Conservation (phyloP, 2,888 invertebrate species). For the Eupithecia abbreviata region DNA sequence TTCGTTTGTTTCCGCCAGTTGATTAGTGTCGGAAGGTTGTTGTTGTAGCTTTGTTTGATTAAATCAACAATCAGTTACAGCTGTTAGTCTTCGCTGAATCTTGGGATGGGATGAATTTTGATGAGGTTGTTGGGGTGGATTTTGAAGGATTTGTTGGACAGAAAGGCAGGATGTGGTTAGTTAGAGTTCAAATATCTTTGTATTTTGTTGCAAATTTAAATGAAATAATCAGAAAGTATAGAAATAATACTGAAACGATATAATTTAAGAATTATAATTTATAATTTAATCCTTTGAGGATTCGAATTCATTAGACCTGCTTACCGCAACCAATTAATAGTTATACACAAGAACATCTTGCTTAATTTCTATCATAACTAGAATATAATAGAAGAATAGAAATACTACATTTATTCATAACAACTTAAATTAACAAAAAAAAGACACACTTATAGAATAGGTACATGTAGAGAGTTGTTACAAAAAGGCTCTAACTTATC, state of each 20-base stretch:
- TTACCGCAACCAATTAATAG: too few relatives aligned
- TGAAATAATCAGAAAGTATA: not conserved
- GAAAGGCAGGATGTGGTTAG: not conserved
- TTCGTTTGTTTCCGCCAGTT: constrained; percentile 1
- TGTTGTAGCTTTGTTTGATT: constrained; percentile 11
- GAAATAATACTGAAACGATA: not conserved
- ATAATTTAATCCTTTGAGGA: too few relatives aligned
- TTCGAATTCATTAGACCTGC: too few relatives aligned
- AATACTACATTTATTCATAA: too few relatives aligned
- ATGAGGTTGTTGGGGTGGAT: not conserved
- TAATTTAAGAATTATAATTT: not conserved
- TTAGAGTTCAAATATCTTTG: not conserved
- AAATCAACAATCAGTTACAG: constrained; percentile 13
- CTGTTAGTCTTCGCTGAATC: constrained; percentile 10
- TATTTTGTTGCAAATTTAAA: not conserved
- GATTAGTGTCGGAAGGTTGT: constrained; percentile 9
- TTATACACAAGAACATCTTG: too few relatives aligned
- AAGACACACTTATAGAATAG: too few relatives aligned
- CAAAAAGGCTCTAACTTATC: too few relatives aligned
- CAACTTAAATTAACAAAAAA: too few relatives aligned
- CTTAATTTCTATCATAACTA: too few relatives aligned
- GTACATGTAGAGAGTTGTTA: too few relatives aligned
- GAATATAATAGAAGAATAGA: too few relatives aligned
- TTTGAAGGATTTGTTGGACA: not conserved
- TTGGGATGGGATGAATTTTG: constrained; percentile 3